These are phyloP conservation scores for Glaucopsyche alexis DNA, from an alignment of 2,888 invertebrate genomes.

Conservation along the genomic window DNA sequence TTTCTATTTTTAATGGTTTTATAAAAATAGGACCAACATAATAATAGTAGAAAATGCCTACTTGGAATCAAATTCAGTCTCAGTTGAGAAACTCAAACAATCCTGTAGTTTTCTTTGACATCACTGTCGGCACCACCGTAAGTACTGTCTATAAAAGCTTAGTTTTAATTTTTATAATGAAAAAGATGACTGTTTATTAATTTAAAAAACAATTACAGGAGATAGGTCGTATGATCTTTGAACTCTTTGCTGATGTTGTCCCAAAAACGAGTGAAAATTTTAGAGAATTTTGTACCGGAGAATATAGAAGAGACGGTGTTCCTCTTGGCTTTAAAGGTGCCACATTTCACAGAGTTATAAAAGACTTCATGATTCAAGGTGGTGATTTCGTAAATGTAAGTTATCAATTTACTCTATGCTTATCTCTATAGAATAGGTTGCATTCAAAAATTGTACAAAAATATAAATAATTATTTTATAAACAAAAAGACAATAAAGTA, in stretches of 20 bases:
- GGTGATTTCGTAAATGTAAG: conserved; percentile 99
- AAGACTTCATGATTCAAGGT: conserved; percentile 99
- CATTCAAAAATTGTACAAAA: no score
- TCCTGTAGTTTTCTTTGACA: conserved; percentile 99
- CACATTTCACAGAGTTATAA: conserved; percentile 98
- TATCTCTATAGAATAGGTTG: no score
- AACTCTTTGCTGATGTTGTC: conserved; percentile 97
- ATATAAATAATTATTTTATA: no score
- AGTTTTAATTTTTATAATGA: neutral
- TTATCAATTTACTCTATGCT: conserved; percentile 36
- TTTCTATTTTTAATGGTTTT: neutral
- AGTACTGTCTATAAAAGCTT: conserved; percentile 38
- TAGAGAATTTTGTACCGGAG: conserved; percentile 99
- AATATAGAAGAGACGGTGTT: conserved; percentile 96
- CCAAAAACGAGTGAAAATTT: conserved; percentile 99
- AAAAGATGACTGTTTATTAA: neutral
- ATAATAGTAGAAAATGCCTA: conserved; percentile 84
- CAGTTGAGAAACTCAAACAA: conserved; percentile 95
- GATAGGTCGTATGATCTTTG: conserved; percentile 98
- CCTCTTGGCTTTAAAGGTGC: conserved; percentile 98
- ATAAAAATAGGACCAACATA: neutral
- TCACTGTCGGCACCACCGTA: conserved; percentile 97
- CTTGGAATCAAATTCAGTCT: conserved; percentile 96
- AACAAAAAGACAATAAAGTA: no score
- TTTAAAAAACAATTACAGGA: conserved; percentile 79